These are phyloP conservation scores for Talpa occidentalis DNA, from an alignment of 2,113 vertebrate genomes.

Conservation along the genomic window DNA sequence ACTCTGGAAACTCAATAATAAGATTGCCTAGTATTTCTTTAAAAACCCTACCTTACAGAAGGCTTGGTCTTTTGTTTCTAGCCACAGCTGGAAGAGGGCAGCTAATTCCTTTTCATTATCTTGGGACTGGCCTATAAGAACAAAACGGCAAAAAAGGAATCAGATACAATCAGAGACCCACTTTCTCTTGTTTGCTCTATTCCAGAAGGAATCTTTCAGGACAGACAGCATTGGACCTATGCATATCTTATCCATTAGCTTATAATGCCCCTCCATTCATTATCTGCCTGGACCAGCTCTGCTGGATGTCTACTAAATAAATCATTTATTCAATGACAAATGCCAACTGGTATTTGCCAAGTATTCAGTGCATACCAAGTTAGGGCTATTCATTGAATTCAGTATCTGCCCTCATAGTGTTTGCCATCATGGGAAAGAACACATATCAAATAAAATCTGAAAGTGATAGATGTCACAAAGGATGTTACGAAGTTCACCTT, in stretches of 20 bases:
- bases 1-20: background rate
- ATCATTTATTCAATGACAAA: background rate
- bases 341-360: background rate
- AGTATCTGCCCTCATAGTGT: background rate
- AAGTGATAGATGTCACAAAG: background rate
- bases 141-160: background rate
- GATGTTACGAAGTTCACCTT: background rate
- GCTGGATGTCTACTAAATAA: background rate
- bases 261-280: background rate
- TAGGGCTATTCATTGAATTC: background rate
- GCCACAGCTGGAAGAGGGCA: constrained; percentile 95
- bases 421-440: background rate
- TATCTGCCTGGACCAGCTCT: background rate
- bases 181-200: background rate
- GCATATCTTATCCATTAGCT: background rate
- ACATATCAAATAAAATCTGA: background rate
- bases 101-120: constrained; percentile 95
- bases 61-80: constrained; percentile 97
- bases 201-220: background rate
- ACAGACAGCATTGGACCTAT: rapidly evolving
- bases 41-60: constrained; percentile 92
- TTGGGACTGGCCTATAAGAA: constrained; percentile 89
- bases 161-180: background rate
- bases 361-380: background rate
- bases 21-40: background rate